Conservation (phyloP, 2,888 invertebrate species). For the Acleris cristana region DNA sequence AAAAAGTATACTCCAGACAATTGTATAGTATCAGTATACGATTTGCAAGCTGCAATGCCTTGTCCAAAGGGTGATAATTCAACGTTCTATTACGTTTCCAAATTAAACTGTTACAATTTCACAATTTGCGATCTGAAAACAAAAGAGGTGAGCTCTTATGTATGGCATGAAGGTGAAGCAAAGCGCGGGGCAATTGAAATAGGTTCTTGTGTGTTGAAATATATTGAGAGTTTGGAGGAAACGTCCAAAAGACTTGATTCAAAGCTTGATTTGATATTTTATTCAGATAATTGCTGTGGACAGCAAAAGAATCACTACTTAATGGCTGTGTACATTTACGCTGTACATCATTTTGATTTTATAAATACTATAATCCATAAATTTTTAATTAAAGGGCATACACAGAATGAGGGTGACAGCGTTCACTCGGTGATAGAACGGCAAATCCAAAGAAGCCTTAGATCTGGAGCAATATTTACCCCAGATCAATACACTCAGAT, state of each 20-base stretch:
- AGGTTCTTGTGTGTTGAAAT: background rate
- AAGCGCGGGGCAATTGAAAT: constrained; percentile 37
- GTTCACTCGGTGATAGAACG: constrained; percentile 44
- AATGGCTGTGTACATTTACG: too few species aligned
- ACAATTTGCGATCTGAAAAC: constrained; percentile 15
- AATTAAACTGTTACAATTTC: constrained; percentile 44
- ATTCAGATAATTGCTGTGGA: too few species aligned
- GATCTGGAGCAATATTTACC: constrained; percentile 47
- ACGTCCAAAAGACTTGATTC: too few species aligned
- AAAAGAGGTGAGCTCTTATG: constrained; percentile 34
- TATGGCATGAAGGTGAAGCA: constrained; percentile 36
- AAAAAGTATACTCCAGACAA: too few species aligned
- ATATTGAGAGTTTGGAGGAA: too few species aligned
- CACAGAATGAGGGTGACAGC: constrained; percentile 30
- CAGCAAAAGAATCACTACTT: too few species aligned
- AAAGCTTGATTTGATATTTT: too few species aligned
- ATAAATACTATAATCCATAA: too few species aligned
- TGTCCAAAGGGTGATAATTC: constrained; percentile 44
- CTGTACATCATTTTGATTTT: too few species aligned
- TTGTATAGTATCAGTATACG: background rate
- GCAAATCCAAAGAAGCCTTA: constrained; percentile 41
- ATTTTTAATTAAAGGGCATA: too few species aligned
- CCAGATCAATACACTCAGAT: constrained; percentile 48
- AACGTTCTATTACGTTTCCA: constrained; percentile 44
- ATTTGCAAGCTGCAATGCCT: constrained; percentile 40